Evolutionary conservation across 2,888 invertebrate species (phyloP).

Genomic region (Heliconius erato): DNA sequence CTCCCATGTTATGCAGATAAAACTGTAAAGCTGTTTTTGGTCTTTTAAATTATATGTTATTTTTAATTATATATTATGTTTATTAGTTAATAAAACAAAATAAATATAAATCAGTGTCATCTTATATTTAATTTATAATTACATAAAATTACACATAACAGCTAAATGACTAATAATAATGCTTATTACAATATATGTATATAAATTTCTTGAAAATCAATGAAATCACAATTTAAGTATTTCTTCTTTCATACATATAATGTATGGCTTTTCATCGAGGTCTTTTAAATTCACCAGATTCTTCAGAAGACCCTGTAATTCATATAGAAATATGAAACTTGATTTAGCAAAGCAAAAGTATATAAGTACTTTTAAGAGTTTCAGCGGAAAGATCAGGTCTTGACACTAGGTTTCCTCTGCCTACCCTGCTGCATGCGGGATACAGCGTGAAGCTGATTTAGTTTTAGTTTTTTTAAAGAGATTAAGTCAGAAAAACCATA

Average conservation of each 20-base stretch:
- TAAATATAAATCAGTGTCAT: constrained; percentile 46
- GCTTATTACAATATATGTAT: constrained; percentile 66
- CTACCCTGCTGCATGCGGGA: too few relatives aligned
- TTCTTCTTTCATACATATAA: constrained; percentile 45
- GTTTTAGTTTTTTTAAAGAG: too few relatives aligned
- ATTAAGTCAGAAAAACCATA: too few relatives aligned
- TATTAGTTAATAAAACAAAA: constrained; percentile 40
- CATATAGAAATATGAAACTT: constrained; percentile 14
- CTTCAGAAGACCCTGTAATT: constrained; percentile 79
- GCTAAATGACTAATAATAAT: constrained; percentile 78
- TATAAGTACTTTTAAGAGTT: neutral
- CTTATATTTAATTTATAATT: constrained; percentile 54
- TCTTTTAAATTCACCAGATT: constrained; percentile 80
- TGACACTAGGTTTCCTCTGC: too few relatives aligned
- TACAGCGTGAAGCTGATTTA: too few relatives aligned
- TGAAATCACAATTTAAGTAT: constrained; percentile 80
- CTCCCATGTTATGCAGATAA: too few relatives aligned
- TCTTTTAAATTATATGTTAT: too few relatives aligned
- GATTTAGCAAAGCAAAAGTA: neutral
- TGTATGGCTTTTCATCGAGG: constrained; percentile 69
- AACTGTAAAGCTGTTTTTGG: too few relatives aligned
- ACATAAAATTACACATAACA: constrained; percentile 61
- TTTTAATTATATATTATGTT: too few relatives aligned
- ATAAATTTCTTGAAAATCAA: constrained; percentile 65
- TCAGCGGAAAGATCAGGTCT: too few relatives aligned